Conservation (phyloP, 2,888 invertebrate species). For the Heteromurus nitidus region DNA sequence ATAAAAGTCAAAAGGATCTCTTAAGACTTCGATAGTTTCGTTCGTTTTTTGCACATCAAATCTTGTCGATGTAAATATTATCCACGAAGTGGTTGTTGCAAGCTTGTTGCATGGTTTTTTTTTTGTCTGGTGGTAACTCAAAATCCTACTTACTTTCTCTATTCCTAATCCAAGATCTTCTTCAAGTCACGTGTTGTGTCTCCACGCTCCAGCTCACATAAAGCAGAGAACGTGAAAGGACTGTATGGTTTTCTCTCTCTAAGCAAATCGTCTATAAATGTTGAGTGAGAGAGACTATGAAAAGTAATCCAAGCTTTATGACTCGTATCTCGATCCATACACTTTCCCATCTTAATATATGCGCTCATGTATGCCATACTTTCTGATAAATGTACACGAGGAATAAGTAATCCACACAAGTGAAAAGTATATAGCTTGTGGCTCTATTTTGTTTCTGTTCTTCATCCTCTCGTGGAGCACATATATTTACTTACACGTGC, state of each 20-base stretch:
- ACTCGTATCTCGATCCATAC: constrained; percentile 58
- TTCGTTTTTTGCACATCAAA: constrained; percentile 14
- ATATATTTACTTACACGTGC: no score
- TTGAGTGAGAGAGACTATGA: constrained; percentile 36
- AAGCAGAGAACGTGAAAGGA: background rate
- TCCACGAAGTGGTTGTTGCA: no score
- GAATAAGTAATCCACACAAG: background rate
- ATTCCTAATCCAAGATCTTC: background rate
- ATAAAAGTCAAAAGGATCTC: no score
- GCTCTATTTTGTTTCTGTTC: background rate
- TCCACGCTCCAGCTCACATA: constrained; percentile 5
- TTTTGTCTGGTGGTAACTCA: no score
- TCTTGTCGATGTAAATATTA: no score
- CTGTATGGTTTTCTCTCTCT: background rate
- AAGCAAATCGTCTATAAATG: constrained; percentile 31
- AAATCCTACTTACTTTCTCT: background rate
- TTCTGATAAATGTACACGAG: constrained; percentile 5
- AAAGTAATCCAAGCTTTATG: constrained; percentile 60
- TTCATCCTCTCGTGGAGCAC: constrained; percentile 8
- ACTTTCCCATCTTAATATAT: constrained; percentile 19
- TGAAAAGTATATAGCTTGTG: background rate
- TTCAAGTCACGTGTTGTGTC: constrained; percentile 36
- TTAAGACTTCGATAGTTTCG: no score
- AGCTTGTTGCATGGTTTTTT: constrained; percentile 18
- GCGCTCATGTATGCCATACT: background rate